Evolutionary conservation across 1,140 invertebrate genomes (phyloP).

Genomic region (Idris sp.): DNA sequence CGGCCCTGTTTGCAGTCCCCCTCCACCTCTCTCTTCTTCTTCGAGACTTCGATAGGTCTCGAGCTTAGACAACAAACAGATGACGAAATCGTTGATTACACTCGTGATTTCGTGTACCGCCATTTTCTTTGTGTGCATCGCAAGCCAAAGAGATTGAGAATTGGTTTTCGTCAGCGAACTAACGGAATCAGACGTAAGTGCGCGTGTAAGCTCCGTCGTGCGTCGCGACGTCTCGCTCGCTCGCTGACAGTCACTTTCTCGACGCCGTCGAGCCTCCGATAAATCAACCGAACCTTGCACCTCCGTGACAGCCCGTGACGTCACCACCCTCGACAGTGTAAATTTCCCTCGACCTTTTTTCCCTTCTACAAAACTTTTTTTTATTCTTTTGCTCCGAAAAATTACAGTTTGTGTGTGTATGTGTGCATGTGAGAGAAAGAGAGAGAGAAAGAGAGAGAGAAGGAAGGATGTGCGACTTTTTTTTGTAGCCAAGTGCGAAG

Average conservation of each 20-base stretch:
- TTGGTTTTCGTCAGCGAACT: conserved; percentile 62
- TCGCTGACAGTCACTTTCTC: conserved; percentile 4
- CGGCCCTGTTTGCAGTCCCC: too few species aligned
- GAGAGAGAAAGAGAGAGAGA: conserved; percentile 21
- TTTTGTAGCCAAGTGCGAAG: conserved; percentile 32
- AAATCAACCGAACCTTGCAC: conserved; percentile 5
- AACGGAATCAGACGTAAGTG: conserved; percentile 62
- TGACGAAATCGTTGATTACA: conserved; percentile 75
- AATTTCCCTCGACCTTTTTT: too few species aligned
- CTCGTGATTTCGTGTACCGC: conserved; percentile 76
- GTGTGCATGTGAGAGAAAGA: too few species aligned
- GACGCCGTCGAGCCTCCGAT: too few species aligned
- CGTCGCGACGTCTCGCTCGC: not conserved
- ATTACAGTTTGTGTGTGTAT: too few species aligned
- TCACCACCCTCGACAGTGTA: too few species aligned
- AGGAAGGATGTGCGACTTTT: conserved; percentile 13
- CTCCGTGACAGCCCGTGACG: too few species aligned
- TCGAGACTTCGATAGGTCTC: too few species aligned
- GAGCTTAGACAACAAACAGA: conserved; percentile 67
- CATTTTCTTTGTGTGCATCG: conserved; percentile 77
- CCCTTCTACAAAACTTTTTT: too few species aligned
- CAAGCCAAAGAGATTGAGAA: conserved; percentile 61
- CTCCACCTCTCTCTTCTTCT: too few species aligned
- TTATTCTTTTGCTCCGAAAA: too few species aligned
- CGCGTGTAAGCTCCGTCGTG: not conserved